Conservation (phyloP, 2,888 invertebrate species). For the Schizaphis graminum region DNA sequence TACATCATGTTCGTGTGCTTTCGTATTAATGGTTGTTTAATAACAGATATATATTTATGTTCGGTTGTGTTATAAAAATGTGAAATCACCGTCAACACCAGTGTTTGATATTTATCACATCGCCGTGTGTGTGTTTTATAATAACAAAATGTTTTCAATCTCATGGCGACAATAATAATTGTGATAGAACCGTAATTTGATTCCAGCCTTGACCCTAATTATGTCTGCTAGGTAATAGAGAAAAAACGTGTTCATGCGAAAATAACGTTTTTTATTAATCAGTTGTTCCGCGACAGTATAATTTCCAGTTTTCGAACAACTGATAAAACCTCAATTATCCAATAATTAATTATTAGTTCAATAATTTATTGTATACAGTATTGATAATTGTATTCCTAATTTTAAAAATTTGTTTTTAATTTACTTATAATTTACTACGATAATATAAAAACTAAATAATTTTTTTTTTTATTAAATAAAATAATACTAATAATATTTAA, state of each 20-base stretch:
- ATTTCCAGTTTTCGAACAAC: neutral
- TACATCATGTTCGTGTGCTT: neutral
- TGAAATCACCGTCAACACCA: neutral
- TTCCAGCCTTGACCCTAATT: slow-evolving; percentile 37
- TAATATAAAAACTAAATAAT: neutral
- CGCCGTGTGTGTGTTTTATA: neutral
- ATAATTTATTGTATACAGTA: too few species aligned
- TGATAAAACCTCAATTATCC: neutral
- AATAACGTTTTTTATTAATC: slow-evolving; percentile 16
- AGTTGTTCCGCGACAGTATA: neutral
- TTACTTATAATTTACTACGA: neutral
- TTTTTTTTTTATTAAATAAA: neutral
- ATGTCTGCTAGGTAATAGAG: neutral
- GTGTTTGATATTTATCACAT: neutral
- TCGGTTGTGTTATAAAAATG: neutral
- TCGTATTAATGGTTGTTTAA: neutral
- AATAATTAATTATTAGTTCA: neutral
- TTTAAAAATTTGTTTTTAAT: neutral
- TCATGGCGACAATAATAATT: neutral
- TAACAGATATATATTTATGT: neutral
- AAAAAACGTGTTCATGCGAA: slow-evolving; percentile 20
- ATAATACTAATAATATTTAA: neutral
- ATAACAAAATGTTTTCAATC: neutral
- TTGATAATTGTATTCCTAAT: neutral
- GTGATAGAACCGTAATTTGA: neutral